Evolutionary conservation across 1,140 invertebrate genomes (phyloP).

Genomic region (Aphidius gifuensis): DNA sequence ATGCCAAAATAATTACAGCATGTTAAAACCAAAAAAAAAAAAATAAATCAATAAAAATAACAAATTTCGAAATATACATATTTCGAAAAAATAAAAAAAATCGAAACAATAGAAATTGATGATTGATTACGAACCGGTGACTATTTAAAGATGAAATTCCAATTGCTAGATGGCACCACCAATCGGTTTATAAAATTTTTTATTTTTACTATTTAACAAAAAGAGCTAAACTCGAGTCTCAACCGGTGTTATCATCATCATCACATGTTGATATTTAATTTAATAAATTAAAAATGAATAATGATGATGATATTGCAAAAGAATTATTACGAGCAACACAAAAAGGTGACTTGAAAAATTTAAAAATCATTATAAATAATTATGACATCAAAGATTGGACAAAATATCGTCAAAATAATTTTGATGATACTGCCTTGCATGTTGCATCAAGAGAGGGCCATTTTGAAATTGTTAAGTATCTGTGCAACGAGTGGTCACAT

Average conservation of each 20-base stretch:
- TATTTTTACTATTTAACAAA: neutral
- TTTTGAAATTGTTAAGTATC: constrained; percentile 37
- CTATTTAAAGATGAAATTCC: neutral
- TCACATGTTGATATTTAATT: neutral
- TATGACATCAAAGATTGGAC: constrained; percentile 38
- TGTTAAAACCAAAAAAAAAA: no score
- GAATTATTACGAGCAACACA: constrained; percentile 38
- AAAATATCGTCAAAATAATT: constrained; percentile 32
- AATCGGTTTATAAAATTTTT: neutral
- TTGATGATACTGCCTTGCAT: constrained; percentile 45
- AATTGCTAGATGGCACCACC: constrained; percentile 1
- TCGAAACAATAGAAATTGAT: neutral
- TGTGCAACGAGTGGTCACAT: constrained; percentile 35
- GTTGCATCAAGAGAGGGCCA: constrained; percentile 41
- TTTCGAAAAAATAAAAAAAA: neutral
- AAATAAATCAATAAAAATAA: no score
- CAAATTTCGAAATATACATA: no score
- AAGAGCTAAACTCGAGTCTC: no score
- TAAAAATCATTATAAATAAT: constrained; percentile 25
- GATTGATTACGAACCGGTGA: neutral
- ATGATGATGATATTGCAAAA: constrained; percentile 20
- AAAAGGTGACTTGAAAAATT: constrained; percentile 30
- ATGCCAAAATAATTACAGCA: no score
- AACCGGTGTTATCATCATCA: neutral
- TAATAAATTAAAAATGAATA: constrained; percentile 1